A percentile compares a stretch with the other conserved stretches of the same genome.
Evolutionary conservation across 1,140 invertebrate genomes (phyloP).

Genomic region (Proctacanthus coquilletti): DNA sequence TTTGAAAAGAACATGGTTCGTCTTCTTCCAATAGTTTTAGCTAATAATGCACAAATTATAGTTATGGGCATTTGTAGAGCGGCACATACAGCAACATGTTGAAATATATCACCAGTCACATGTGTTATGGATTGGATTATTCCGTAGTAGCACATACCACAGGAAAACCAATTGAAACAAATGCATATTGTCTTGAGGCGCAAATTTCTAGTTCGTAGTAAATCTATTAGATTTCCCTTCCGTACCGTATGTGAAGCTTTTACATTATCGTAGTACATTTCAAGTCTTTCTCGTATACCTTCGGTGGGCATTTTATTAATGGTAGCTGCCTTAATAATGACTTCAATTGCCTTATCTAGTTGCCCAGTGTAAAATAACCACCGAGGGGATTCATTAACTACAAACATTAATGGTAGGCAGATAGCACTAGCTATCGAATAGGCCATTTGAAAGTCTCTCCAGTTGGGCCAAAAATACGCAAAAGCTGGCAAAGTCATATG

Average conservation of each 20-base stretch:
- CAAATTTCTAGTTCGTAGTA: conserved; percentile 57
- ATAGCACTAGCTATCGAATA: too few species aligned
- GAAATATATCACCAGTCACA: conserved; percentile 52
- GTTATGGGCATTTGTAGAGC: conserved; percentile 50
- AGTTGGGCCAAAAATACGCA: conserved; percentile 48
- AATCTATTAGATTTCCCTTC: conserved; percentile 43
- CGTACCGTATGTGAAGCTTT: conserved; percentile 24
- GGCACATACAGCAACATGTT: conserved; percentile 55
- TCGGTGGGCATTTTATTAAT: conserved; percentile 37
- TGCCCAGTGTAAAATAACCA: conserved; percentile 59
- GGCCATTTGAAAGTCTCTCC: conserved; percentile 56
- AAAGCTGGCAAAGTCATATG: conserved; percentile 43
- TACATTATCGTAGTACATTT: conserved; percentile 21
- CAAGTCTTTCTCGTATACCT: conserved; percentile 32
- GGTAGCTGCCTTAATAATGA: conserved; percentile 51
- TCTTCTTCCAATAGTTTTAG: conserved; percentile 47
- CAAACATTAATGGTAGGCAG: too few species aligned
- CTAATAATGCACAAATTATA: conserved; percentile 43
- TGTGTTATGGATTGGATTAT: conserved; percentile 58
- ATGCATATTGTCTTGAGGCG: conserved; percentile 54
- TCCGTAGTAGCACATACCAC: conserved; percentile 58
- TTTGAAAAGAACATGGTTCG: conserved; percentile 45
- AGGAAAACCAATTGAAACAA: conserved; percentile 54
- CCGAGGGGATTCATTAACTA: conserved; percentile 70
- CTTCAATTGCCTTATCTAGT: conserved; percentile 45